phyloP scores from a whole-genome alignment of 2,888 invertebrate genomes.

The Cybosia mesomella region DNA sequence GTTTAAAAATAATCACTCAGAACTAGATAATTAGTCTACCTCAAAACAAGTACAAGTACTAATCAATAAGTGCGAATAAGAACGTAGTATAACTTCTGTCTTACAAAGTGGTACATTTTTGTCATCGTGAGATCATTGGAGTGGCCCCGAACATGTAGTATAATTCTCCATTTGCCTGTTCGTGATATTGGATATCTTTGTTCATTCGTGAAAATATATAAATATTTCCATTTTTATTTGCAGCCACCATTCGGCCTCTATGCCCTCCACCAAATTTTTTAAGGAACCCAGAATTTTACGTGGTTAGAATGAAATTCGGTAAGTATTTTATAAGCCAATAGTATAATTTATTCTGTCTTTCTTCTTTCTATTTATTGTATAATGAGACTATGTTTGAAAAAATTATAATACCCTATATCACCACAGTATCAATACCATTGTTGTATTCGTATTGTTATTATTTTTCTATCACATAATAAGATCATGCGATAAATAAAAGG shows the following conservation, averaged over 20 bases:
- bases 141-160: no score
- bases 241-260: slow-evolving; percentile 63
- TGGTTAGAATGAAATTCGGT: slow-evolving; percentile 70
- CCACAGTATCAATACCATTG: no score
- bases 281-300: slow-evolving; percentile 69
- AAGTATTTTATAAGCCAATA: background rate
- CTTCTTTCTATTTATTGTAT: background rate
- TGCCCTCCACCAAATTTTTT: slow-evolving; percentile 71
- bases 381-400: background rate
- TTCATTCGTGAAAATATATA: background rate
- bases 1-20: no score
- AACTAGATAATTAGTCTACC: no score
- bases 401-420: no score
- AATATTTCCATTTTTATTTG: slow-evolving; percentile 25
- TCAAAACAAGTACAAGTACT: no score
- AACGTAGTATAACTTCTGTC: no score
- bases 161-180: no score
- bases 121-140: no score
- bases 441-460: background rate
- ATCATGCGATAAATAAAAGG: background rate
- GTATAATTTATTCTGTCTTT: background rate
- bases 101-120: no score
- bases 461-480: background rate
- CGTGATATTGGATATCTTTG: no score
- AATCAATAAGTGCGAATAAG: no score